phyloP scores from a whole-genome alignment of 2,797 vertebrate species.

The Chloroceryle amazona region DNA sequence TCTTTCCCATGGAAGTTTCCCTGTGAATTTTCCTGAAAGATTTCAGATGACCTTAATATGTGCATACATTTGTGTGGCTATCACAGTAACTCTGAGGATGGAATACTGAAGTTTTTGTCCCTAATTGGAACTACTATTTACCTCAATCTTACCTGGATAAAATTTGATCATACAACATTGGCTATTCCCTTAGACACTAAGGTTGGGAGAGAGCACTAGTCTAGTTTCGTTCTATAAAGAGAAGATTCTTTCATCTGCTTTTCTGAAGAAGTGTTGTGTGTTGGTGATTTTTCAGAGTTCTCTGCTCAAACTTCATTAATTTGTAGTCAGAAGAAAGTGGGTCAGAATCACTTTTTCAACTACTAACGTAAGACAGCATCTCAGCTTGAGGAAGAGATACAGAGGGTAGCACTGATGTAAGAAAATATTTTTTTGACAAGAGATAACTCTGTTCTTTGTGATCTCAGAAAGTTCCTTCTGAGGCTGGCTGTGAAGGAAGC shows the following conservation, averaged over 20 bases:
- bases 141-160: not conserved
- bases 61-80: not conserved
- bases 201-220: not conserved
- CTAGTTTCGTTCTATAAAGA: not conserved
- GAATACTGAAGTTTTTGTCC: not conserved
- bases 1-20: rapidly evolving
- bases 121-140: not conserved
- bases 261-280: no score
- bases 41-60: not conserved
- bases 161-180: not conserved
- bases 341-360: not conserved
- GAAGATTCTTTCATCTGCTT: no score
- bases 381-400: not conserved
- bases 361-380: not conserved
- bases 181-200: not conserved
- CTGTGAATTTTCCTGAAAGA: not conserved
- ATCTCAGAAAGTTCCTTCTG: not conserved
- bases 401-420: not conserved
- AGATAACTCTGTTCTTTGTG: not conserved
- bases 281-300: not conserved
- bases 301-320: not conserved
- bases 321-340: not conserved
- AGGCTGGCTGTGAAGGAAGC: not conserved
- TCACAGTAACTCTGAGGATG: rapidly evolving
- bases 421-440: not conserved